phyloP scores from a whole-genome alignment of 1,140 invertebrate genomes.

The Drosophila repletoides region DNA sequence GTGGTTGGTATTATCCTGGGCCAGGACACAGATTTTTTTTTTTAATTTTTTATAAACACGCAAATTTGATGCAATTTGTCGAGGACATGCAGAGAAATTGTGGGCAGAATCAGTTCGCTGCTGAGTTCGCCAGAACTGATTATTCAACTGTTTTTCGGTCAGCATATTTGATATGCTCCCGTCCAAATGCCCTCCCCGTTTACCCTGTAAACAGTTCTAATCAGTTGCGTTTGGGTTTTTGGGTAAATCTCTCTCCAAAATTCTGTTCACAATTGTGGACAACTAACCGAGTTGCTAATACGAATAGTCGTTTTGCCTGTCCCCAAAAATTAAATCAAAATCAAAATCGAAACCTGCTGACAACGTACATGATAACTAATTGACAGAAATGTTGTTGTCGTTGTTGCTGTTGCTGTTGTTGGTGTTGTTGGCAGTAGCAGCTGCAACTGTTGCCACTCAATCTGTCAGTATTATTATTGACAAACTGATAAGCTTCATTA shows the following conservation, averaged over 20 bases:
- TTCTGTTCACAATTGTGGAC: neutral
- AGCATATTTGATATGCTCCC: conserved; percentile 41
- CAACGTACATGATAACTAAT: conserved; percentile 77
- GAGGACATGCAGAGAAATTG: conserved; percentile 31
- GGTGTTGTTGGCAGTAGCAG: conserved; percentile 20
- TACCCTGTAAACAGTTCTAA: conserved; percentile 9
- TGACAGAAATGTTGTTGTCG: conserved; percentile 61
- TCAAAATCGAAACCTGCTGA: conserved; percentile 67
- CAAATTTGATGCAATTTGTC: conserved; percentile 64
- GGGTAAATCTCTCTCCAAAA: neutral
- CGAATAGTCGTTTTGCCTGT: conserved; percentile 26
- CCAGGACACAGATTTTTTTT: conserved; percentile 49
- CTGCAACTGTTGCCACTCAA: conserved; percentile 15
- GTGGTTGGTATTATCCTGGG: conserved; percentile 6
- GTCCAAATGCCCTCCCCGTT: neutral
- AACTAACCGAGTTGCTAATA: neutral
- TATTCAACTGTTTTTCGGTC: conserved; percentile 42
- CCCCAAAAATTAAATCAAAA: conserved; percentile 73
- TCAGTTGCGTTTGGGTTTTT: conserved; percentile 14
- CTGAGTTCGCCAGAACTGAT: conserved; percentile 10
- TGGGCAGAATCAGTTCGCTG: neutral
- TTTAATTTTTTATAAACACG: conserved; percentile 77
- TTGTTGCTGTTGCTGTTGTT: conserved; percentile 31
- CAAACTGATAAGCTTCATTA: conserved; percentile 52
- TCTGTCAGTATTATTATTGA: conserved; percentile 24